Evolutionary conservation across 2,113 vertebrate species (phyloP), one percentile per base, ranked within the genome.

Genomic region (Dipodomys merriami): DNA sequence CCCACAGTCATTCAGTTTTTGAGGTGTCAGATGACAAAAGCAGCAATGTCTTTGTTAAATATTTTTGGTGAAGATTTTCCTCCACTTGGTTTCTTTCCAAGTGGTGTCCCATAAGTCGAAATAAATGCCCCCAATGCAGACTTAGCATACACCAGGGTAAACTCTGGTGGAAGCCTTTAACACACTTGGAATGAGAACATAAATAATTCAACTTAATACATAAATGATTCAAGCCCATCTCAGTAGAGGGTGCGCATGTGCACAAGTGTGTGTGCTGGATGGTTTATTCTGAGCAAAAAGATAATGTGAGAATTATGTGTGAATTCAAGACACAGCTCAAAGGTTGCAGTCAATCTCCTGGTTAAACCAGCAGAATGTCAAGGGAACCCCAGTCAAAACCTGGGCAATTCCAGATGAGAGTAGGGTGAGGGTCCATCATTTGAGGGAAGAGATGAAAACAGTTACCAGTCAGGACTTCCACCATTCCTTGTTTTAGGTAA

Each of bases 171-270:
- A 86, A 68, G 35, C 16, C 39, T 91, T 93, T 53, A 81, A 67
- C 25, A 62, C 16, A 33, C 25, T 33, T 77, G 88, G 87, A 93
- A 92, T 84, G 80, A 90, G 46, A 22, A 80, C 49, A 16, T 87
- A 80, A 89, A 73, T 94, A 90, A 94, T 93, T 91, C 46, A 81
- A 0, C 23, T 25, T 22, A 15, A 22, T 49, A 23, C 27, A 64
- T 79, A 80, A 93, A 86, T 85, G 85, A 83, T 81, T 87, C 46
- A 89, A 53, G n/a, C 39, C 81, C 44, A 10, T 85, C 87, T 65
- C 46, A 68, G 65, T 6, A 18, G 78, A 64, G 27, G 39, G n/a
- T 65, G 79, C 46, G 7, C 16, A 0, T 0, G 1, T 65, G 44
- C 82, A 49, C 46, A 65, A 81, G n/a, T 39, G 6, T 90, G 13